Evolutionary conservation across 2,888 invertebrate genomes (phyloP).

Genomic region (Ischnus inquisitorius): DNA sequence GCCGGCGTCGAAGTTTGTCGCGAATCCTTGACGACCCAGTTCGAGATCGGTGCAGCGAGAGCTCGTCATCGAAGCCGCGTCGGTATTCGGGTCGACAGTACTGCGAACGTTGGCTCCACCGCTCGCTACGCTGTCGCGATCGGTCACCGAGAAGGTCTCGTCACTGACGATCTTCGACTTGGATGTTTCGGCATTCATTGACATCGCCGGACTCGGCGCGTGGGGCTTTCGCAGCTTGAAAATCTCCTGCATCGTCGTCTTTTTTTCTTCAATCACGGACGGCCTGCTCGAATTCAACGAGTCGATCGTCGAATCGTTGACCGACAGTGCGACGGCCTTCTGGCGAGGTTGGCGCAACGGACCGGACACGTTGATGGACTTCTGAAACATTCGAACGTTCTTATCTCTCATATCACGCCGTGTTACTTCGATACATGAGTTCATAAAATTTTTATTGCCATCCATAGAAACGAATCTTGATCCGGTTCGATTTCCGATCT

Average conservation of each 20-base stretch:
- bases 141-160: background rate
- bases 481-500: too few species aligned
- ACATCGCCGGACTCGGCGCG: background rate
- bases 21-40: background rate
- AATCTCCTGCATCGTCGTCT: background rate
- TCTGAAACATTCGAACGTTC: slow-evolving; percentile 34
- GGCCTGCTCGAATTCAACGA: slow-evolving; percentile 14
- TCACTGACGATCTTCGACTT: background rate
- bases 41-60: background rate
- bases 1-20: background rate
- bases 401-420: too few species aligned
- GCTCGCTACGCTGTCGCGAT: background rate
- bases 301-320: background rate
- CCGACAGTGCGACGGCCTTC: background rate
- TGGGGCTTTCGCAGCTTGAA: slow-evolving; percentile 8
- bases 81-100: background rate
- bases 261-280: background rate
- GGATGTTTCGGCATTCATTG: background rate
- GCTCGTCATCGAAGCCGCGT: background rate
- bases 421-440: too few species aligned
- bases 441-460: too few species aligned
- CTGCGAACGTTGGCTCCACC: too few species aligned
- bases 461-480: too few species aligned
- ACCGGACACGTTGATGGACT: background rate
- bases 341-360: background rate